Evolutionary conservation across 2,888 invertebrate species (phyloP), one percentile per base, ranked within the genome.

Genomic region (Nemapogon koenigi): DNA sequence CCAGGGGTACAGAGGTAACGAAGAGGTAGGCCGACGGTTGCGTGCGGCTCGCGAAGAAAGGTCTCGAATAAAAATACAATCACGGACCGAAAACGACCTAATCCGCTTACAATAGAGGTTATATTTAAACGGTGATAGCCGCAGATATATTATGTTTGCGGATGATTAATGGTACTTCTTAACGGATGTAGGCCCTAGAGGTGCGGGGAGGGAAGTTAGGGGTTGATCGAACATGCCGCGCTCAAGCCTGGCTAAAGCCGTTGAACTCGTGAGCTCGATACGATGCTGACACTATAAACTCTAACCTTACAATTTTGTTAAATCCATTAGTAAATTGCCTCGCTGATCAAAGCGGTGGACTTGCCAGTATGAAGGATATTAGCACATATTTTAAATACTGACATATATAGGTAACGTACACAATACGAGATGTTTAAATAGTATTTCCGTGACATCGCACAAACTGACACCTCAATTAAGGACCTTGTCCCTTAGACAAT

Each of bases 131-230:
- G 45, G 27, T 37, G 26, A 22, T 37, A 44, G 51, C 51, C 47
- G 41, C 38, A 44, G 49, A 62, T 58, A 60, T 62, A 54, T 57
- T n/a, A 57, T 53, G 55, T 55, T 37, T 54, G 48, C 48, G 57
- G 52, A 67, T 71, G 71, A 73, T 71, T 69, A 65, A 73, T 72
- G 64, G 52, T 49, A 50, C 55, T 57, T 65, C 65, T 67, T 66
- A 60, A 56, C 52, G 57, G 54, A 59, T 53, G 55, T 39, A 52
- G 58, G 57, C 48, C 44, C 37, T 30, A 43, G 52, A 37, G 44
- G 51, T 35, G 50, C 50, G 49, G 53, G 43, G 30, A 39, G 46
- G 49, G 17, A 25, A 33, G 38, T 18, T 18, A 19, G 37, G 66
- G 71, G 65, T 67, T 67, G 66, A 72, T 72, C 67, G 67, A 69